Evolutionary conservation across 2,113 vertebrate species (phyloP).

Genomic region (Pterocles orientalis): DNA sequence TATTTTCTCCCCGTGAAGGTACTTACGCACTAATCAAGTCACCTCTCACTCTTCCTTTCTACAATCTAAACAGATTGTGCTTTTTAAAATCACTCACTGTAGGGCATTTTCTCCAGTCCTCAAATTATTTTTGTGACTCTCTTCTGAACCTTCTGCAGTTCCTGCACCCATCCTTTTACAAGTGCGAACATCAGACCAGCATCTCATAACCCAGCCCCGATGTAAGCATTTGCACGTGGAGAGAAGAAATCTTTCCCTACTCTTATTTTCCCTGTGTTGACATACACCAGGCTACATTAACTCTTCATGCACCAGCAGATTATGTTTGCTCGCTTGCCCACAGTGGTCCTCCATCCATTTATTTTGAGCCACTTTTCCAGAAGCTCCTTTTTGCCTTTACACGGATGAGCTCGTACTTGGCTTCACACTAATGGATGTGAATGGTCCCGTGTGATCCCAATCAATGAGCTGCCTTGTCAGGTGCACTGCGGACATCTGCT

Average conservation of each 20-base stretch:
- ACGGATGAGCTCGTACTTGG: background rate
- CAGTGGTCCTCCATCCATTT: background rate
- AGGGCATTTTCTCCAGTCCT: background rate
- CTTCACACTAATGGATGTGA: background rate
- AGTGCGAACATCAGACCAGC: background rate
- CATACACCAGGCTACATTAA: background rate
- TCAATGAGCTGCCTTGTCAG: background rate
- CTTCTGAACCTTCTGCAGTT: background rate
- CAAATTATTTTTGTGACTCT: background rate
- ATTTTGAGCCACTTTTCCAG: background rate
- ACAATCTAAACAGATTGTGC: conserved; percentile 15
- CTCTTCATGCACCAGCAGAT: background rate
- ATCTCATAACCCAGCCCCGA: background rate
- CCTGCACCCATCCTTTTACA: background rate
- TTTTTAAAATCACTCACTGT: background rate
- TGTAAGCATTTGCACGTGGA: background rate
- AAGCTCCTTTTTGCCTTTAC: background rate
- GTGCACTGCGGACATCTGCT: background rate
- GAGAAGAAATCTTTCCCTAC: background rate
- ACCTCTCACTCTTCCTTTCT: background rate
- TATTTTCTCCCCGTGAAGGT: background rate
- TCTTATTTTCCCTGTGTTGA: background rate
- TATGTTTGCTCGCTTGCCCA: background rate
- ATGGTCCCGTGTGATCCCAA: background rate
- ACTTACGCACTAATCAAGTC: background rate